These are phyloP conservation scores for Drosophila insularis DNA, from an alignment of 1,140 invertebrate species.

Conservation along the genomic window DNA sequence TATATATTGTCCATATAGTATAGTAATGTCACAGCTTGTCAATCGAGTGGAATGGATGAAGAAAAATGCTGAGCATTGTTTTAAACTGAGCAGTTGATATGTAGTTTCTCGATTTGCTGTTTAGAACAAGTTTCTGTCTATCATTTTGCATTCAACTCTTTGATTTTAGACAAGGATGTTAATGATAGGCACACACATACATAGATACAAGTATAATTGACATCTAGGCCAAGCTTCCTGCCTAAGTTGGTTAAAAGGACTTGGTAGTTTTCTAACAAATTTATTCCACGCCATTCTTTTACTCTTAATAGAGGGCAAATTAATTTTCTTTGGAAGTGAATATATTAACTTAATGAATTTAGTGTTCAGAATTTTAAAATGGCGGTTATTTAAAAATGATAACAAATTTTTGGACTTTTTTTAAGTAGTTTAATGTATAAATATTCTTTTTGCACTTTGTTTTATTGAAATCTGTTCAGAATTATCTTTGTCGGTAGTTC, in stretches of 20 bases:
- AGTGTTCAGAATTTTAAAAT: too few species aligned
- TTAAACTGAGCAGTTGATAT: not conserved
- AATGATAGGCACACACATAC: conserved; percentile 25
- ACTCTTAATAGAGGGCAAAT: too few species aligned
- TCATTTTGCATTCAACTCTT: conserved; percentile 41
- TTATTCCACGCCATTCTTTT: too few species aligned
- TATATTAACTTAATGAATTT: too few species aligned
- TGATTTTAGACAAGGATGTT: conserved; percentile 48
- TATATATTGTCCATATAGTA: not conserved
- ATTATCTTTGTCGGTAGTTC: too few species aligned
- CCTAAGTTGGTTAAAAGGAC: not conserved
- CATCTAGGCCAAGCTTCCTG: conserved; percentile 65
- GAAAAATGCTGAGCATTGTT: conserved; percentile 24
- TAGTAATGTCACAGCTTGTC: conserved; percentile 33
- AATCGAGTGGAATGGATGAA: conserved; percentile 6
- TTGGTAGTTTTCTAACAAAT: not conserved
- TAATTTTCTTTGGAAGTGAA: too few species aligned
- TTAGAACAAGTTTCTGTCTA: conserved; percentile 22
- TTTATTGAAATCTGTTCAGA: too few species aligned
- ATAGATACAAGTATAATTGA: conserved; percentile 51
- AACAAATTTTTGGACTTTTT: too few species aligned
- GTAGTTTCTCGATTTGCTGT: conserved; percentile 17
- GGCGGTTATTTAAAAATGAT: too few species aligned
- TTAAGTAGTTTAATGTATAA: too few species aligned
- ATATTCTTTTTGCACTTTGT: too few species aligned